Conservation (phyloP, 2,888 invertebrate genomes). For the Nysson spinosus region DNA sequence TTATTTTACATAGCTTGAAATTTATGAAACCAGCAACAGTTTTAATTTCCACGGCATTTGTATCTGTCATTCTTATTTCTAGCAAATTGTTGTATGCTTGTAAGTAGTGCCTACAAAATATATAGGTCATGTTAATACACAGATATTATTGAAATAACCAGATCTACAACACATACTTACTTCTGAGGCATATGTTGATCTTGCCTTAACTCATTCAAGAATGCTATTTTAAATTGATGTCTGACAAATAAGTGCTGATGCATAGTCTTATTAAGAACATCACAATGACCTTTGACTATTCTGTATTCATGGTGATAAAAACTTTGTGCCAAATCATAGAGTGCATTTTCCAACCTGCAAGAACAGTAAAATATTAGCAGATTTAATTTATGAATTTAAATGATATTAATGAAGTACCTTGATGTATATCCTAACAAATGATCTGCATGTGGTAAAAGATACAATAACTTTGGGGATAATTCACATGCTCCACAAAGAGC, state of each 20-base stretch:
- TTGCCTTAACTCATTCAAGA: slow-evolving; percentile 95
- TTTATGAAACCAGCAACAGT: slow-evolving; percentile 96
- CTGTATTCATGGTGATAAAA: slow-evolving; percentile 95
- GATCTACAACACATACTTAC: slow-evolving; percentile 73
- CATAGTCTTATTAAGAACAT: slow-evolving; percentile 92
- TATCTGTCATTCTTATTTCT: slow-evolving; percentile 92
- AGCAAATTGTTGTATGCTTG: slow-evolving; percentile 94
- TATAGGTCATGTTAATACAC: no score
- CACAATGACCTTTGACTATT: slow-evolving; percentile 91
- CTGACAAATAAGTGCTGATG: slow-evolving; percentile 95
- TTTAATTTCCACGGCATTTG: slow-evolving; percentile 95
- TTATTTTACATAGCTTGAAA: slow-evolving; percentile 95
- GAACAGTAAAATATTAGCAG: slow-evolving; percentile 14
- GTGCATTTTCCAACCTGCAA: slow-evolving; percentile 91
- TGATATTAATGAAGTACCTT: slow-evolving; percentile 74
- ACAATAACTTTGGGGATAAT: slow-evolving; percentile 93
- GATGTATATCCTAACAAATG: slow-evolving; percentile 86
- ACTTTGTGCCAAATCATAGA: slow-evolving; percentile 93
- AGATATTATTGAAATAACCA: slow-evolving; percentile 9
- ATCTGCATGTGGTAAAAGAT: slow-evolving; percentile 94
- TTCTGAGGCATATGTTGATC: slow-evolving; percentile 92
- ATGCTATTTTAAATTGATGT: slow-evolving; percentile 98
- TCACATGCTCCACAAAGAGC: slow-evolving; percentile 95
- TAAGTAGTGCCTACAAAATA: slow-evolving; percentile 83
- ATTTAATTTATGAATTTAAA: neutral